Conservation (phyloP, 2,113 vertebrate species). For the Syrrhaptes paradoxus region DNA sequence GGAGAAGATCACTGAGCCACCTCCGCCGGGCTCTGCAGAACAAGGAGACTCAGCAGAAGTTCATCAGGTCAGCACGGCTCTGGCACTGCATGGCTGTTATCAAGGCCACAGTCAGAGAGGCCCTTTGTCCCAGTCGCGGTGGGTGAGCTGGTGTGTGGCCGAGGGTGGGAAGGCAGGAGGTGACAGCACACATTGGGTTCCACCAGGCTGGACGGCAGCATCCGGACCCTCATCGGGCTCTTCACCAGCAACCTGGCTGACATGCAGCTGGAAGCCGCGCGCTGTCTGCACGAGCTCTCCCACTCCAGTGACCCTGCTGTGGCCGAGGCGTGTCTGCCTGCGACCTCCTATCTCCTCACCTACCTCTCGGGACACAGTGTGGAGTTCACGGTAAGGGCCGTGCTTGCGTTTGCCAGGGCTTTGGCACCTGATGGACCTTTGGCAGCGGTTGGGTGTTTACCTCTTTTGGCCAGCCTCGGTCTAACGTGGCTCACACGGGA, state of each 20-base stretch:
- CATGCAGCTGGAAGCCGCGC: slow-evolving; percentile 86
- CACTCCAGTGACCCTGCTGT: slow-evolving; percentile 81
- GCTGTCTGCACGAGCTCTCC: slow-evolving; percentile 90
- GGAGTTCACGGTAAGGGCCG: slow-evolving; percentile 84
- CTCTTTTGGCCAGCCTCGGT: neutral
- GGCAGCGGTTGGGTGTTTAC: neutral
- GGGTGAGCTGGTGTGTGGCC: neutral
- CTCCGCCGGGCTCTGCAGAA: slow-evolving; percentile 81
- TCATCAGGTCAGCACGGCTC: slow-evolving; percentile 81
- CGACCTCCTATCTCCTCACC: slow-evolving; percentile 93
- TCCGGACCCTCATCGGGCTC: slow-evolving; percentile 84
- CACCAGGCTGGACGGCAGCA: slow-evolving; percentile 85
- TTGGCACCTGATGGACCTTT: neutral
- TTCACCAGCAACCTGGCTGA: slow-evolving; percentile 85
- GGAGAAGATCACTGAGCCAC: slow-evolving; percentile 64
- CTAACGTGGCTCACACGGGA: rapidly evolving
- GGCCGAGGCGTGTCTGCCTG: slow-evolving; percentile 84
- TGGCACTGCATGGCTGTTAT: neutral
- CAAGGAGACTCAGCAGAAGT: slow-evolving; percentile 82
- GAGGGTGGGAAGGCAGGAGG: neutral
- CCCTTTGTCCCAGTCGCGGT: neutral
- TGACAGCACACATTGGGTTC: neutral
- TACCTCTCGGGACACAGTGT: slow-evolving; percentile 90
- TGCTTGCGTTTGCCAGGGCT: rapidly evolving
- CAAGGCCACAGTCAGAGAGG: rapidly evolving